These are phyloP conservation scores for Caloenas nicobarica DNA, from an alignment of 2,113 vertebrate genomes.

Conservation along the genomic window DNA sequence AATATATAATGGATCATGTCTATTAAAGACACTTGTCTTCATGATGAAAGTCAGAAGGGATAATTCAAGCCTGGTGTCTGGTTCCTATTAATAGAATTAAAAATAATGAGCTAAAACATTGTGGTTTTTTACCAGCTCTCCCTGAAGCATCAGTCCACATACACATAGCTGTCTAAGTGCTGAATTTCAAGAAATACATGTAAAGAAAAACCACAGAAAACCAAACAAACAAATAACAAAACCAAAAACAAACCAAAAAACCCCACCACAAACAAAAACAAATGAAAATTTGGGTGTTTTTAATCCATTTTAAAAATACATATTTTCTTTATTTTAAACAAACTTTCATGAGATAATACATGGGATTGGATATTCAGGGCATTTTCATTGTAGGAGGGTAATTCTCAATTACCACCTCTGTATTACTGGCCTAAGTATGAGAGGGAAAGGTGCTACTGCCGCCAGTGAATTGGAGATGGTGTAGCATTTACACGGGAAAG, in stretches of 20 bases:
- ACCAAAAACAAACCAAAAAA: too few relatives aligned
- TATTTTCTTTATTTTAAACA: not conserved
- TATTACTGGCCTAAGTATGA: not conserved
- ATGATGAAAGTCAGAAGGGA: not conserved
- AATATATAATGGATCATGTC: not conserved
- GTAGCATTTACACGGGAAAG: not conserved
- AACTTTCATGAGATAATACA: not conserved
- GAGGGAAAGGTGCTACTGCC: not conserved
- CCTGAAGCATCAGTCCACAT: not conserved
- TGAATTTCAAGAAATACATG: not conserved
- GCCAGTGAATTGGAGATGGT: not conserved
- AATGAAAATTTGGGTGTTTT: too few relatives aligned
- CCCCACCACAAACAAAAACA: too few relatives aligned
- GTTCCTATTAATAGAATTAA: conserved; percentile 38
- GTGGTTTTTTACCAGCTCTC: not conserved
- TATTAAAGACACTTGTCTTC: conserved; percentile 1
- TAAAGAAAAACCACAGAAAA: not conserved
- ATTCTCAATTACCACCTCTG: not conserved
- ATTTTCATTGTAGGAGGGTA: not conserved
- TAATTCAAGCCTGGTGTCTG: conserved; percentile 15
- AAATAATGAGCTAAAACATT: not conserved
- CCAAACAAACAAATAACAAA: too few relatives aligned
- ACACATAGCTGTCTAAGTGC: not conserved
- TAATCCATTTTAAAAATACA: too few relatives aligned
- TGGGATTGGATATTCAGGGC: not conserved